Base-by-base conservation (phyloP, 2,113 vertebrate species). In the Charina bottae region DNA sequence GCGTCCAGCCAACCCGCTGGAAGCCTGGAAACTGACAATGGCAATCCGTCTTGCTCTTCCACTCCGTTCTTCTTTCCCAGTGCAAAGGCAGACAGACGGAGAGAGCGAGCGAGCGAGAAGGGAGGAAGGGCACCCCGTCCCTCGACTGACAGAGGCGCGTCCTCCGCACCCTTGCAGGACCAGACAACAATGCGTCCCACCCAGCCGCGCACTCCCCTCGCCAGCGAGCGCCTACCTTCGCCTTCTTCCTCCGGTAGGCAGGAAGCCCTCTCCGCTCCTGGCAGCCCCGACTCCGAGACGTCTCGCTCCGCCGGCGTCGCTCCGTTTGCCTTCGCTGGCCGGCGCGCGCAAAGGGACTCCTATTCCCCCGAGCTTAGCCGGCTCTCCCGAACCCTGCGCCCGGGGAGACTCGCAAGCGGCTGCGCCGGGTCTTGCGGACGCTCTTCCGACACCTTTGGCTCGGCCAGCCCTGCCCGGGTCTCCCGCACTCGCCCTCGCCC, bases 151-250 rank as follows among this genome's bases (percentile, higher is more conserved):
- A 85, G 33, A 54, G 53, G 28, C 85, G 53, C 53, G 54, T 54
- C 85, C 85, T 53, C 42, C 83, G 83, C 72, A 21, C 72, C 72
- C 72, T 42, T 28, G 24, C 85, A 28, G 24, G 28, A 33, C 21
- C n/a, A 46, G 58, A 85, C 78, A 89, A 92, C 88, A 89, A 92
- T 68, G 78, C 91, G 1, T 42, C 6, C 64, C 54, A 6, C 46
- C 21, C 87, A n/a, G 60, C 9, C 78, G 2, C 21, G 68, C 89
- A 26, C 64, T 24, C 46, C 26, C 59, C n/a, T 4, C 37, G 84
- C 49, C 59, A 2, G 84, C 84, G 0, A 28, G 10, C 88, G 24
- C 92, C 68, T 53, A 58, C 90, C 78, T 11, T 2, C 54, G 26
- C 86, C 6, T 13, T 17, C 53, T 72, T 24, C 12, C 62, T 59